These are phyloP conservation scores for Proteles cristata DNA, from an alignment of 2,113 vertebrate genomes.

Conservation along the genomic window DNA sequence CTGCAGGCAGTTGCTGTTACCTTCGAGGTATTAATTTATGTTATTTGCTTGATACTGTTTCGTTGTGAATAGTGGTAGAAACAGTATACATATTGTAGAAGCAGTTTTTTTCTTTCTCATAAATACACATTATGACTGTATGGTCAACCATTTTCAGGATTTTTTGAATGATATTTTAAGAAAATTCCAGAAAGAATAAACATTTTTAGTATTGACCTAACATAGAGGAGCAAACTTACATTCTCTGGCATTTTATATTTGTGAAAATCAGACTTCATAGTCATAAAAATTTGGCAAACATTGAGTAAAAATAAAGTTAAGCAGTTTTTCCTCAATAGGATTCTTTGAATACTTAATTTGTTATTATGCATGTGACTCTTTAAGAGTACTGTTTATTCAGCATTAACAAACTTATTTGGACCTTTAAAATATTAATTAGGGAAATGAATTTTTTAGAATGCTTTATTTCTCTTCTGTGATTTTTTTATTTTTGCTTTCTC, in stretches of 20 bases:
- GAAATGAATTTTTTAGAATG: background rate
- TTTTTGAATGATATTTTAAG: background rate
- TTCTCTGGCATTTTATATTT: background rate
- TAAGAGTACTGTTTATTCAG: background rate
- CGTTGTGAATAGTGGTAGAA: background rate
- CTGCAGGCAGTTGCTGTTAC: background rate
- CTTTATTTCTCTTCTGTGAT: background rate
- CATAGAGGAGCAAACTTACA: background rate
- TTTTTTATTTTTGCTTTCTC: background rate
- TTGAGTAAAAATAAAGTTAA: background rate
- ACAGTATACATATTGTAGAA: background rate
- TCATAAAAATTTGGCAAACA: background rate
- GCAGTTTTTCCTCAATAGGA: background rate
- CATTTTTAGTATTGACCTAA: background rate
- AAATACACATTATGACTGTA: background rate
- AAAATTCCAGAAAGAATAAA: slow-evolving; percentile 6
- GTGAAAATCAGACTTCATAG: background rate
- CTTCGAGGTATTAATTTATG: background rate
- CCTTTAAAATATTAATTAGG: background rate
- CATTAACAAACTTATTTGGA: background rate
- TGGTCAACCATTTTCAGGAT: background rate
- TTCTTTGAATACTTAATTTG: background rate
- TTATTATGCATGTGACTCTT: background rate
- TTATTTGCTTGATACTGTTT: background rate
- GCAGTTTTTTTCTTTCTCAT: background rate